A percentile compares a stretch with the other conserved stretches of the same genome.
Evolutionary conservation across 2,888 invertebrate species (phyloP).

Genomic region (Cephus pulcher): DNA sequence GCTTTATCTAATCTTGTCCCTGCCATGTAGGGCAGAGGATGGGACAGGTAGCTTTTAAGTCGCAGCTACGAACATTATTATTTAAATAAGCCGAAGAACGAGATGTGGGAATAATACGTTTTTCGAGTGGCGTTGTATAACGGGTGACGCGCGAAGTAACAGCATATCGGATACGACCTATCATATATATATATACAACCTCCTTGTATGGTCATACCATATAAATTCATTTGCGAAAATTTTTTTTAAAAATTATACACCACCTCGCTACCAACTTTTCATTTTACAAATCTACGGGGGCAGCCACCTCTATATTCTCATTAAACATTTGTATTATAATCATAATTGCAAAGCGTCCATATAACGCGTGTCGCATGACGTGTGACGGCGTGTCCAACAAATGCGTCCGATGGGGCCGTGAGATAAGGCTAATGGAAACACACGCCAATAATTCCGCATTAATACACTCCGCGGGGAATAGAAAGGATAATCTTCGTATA

Average conservation of each 20-base stretch:
- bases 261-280: background rate
- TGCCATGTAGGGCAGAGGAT: slow-evolving; percentile 53
- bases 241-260: background rate
- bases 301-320: background rate
- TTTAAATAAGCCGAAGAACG: slow-evolving; percentile 44
- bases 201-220: background rate
- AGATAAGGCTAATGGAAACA: slow-evolving; percentile 54
- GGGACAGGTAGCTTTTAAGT: slow-evolving; percentile 50
- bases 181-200: background rate
- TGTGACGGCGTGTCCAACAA: slow-evolving; percentile 30
- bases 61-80: slow-evolving; percentile 51
- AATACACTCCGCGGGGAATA: slow-evolving; percentile 17
- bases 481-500: background rate
- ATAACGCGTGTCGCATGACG: slow-evolving; percentile 29
- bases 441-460: slow-evolving; percentile 49
- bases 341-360: background rate
- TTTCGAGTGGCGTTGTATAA: background rate
- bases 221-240: background rate
- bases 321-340: background rate
- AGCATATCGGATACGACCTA: background rate
- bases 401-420: slow-evolving; percentile 23
- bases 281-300: background rate
- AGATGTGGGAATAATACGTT: background rate
- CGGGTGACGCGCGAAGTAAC: background rate
- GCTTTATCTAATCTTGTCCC: slow-evolving; percentile 55